Base-by-base conservation (phyloP, 2,113 vertebrate genomes). In the Atherinomorus stipes region DNA sequence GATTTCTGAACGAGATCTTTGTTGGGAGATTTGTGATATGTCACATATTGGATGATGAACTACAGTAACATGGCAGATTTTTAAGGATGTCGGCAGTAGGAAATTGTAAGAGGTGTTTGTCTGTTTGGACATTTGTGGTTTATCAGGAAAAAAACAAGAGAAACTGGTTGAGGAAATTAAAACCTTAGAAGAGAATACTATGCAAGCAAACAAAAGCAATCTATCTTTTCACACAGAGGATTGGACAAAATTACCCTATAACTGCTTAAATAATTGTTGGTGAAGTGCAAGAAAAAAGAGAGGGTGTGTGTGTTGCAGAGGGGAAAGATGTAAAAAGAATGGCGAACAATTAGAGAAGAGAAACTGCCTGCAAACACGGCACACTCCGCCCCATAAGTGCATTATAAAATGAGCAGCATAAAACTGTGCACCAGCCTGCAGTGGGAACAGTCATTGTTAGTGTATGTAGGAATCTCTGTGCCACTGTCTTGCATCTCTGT, bases 401-500 rank as follows among this genome's bases (percentile, higher is more conserved):
- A 74, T 80, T 78, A 58, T 34, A 76, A 81, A 61, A 51, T 73
- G 62, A 85, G 82, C 81, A 89, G 75, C 89, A 85, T 83, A 56
- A 58, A 71, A 76, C 40, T 64, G 73, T 79, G 77, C 56, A 84
- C 69, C 45, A n/a, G 56, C 61, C 52, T 65, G 49, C 40, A 66
- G 61, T 13, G 62, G 37, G 54, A 71, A 72, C 53, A 75, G 92
- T 95, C 93, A 95, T 63, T 94, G 93, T 64, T 94, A 93, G 49
- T 94, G 95, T 90, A 96, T 94, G 83, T 96, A 96, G 63, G 95
- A 94, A 80, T 96, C 95, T 90, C 93, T 94, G 83, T 93, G 95
- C 95, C 96, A 96, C 25, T 96, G 94, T 85, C 92, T 95, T 72
- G 81, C 75, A 63, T 94, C 92, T 78, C 85, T 80, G 60, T 67